Conservation (phyloP, 2,113 vertebrate genomes). For the Burhinus oedicnemus region DNA sequence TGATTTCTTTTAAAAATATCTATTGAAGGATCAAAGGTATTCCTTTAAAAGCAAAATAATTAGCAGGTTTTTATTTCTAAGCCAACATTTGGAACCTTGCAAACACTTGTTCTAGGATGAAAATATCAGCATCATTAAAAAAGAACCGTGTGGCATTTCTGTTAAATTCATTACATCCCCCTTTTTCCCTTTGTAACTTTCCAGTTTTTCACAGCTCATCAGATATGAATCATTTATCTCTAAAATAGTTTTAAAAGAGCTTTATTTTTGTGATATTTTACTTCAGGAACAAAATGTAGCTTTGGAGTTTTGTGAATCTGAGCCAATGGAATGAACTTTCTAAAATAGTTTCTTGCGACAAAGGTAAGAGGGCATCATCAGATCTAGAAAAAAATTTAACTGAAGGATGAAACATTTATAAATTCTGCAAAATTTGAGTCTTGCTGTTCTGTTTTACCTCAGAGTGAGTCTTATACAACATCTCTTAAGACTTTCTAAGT, state of each 20-base stretch:
- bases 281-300: background rate
- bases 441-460: background rate
- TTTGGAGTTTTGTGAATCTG: background rate
- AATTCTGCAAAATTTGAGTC: background rate
- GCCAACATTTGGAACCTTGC: background rate
- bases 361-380: background rate
- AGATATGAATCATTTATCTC: background rate
- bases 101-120: background rate
- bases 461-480: background rate
- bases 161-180: background rate
- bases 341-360: background rate
- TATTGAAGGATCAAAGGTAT: background rate
- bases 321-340: background rate
- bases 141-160: background rate
- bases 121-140: constrained; percentile 37
- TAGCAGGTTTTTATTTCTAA: background rate
- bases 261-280: background rate
- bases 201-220: background rate
- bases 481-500: background rate
- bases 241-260: background rate
- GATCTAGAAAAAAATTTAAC: background rate
- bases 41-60: constrained; percentile 12
- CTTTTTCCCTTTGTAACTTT: background rate
- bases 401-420: background rate
- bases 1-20: background rate